A percentile compares a stretch with the other conserved stretches of the same genome.
Evolutionary conservation across 2,113 vertebrate genomes (phyloP).

Genomic region (Scartelaos histophorus): DNA sequence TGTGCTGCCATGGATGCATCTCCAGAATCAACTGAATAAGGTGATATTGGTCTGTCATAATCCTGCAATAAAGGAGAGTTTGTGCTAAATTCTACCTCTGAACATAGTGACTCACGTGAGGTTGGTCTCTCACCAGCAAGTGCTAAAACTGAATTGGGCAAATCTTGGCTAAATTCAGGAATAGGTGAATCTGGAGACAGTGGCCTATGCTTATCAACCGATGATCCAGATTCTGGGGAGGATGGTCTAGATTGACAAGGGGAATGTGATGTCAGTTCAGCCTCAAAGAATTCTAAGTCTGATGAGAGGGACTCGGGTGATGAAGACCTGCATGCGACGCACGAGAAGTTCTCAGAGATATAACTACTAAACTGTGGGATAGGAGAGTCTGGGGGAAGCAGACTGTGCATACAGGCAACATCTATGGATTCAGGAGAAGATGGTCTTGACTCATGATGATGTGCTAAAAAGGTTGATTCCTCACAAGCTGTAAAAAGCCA

Average conservation of each 20-base stretch:
- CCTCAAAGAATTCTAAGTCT: constrained; percentile 21
- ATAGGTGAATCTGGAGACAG: constrained; percentile 57
- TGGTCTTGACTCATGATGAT: constrained; percentile 30
- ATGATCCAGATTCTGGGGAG: constrained; percentile 59
- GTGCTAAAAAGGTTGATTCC: background rate
- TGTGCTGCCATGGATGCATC: constrained; percentile 7
- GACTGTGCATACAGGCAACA: background rate
- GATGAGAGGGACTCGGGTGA: constrained; percentile 36
- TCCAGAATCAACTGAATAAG: constrained; percentile 40
- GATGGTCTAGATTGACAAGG: constrained; percentile 26
- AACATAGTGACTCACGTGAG: constrained; percentile 47
- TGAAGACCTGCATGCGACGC: constrained; percentile 21
- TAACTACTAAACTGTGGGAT: constrained; percentile 34
- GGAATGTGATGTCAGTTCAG: background rate
- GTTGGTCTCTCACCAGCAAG: constrained; percentile 24
- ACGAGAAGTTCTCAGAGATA: constrained; percentile 10
- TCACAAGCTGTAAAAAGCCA: constrained; percentile 29
- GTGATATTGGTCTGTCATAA: constrained; percentile 36
- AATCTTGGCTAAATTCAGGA: constrained; percentile 22
- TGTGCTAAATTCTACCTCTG: constrained; percentile 28
- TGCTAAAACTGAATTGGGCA: constrained; percentile 1
- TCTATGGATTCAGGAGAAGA: constrained; percentile 43
- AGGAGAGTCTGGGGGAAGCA: constrained; percentile 39
- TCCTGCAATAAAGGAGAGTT: constrained; percentile 15
- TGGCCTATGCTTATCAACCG: constrained; percentile 32